Percentiles rank a stretch among this genome's conserved stretches.
Evolutionary conservation across 2,113 vertebrate species (phyloP).

Genomic region (Cynopterus brachyotis): DNA sequence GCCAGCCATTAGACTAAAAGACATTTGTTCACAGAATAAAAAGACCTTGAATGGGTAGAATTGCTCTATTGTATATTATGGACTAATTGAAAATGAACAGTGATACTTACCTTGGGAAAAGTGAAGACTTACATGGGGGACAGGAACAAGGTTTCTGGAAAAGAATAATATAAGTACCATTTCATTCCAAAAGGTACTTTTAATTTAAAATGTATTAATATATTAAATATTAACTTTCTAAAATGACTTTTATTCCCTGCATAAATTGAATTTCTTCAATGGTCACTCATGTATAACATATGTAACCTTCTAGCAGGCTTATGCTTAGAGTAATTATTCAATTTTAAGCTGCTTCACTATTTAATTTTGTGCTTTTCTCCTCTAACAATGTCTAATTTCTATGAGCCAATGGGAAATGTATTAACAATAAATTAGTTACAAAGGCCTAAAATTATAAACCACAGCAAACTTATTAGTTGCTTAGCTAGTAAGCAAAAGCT

Average conservation of each 20-base stretch:
- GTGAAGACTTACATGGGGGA: not conserved
- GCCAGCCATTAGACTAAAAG: not conserved
- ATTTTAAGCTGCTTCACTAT: slow-evolving; percentile 37
- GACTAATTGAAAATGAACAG: not conserved
- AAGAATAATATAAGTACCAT: not conserved
- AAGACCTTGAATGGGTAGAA: not conserved
- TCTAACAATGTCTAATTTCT: slow-evolving; percentile 68
- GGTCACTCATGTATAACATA: not conserved
- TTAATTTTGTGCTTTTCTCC: slow-evolving; percentile 22
- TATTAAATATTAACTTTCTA: slow-evolving; percentile 45
- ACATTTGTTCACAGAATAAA: not conserved
- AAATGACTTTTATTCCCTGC: not conserved
- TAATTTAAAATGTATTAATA: slow-evolving; percentile 59
- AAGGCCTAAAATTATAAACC: slow-evolving; percentile 67
- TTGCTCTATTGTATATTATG: not conserved
- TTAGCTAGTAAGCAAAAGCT: slow-evolving; percentile 68
- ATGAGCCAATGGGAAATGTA: slow-evolving; percentile 39
- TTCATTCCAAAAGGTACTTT: not conserved
- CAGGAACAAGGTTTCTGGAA: not conserved
- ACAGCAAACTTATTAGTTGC: slow-evolving; percentile 77
- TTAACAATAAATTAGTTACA: slow-evolving; percentile 78
- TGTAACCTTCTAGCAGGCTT: not conserved
- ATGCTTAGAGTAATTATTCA: not conserved
- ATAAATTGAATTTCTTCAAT: not conserved
- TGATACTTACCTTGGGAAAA: not conserved